phyloP scores from a whole-genome alignment of 2,113 vertebrate genomes.

The Cichladusa arquata region DNA sequence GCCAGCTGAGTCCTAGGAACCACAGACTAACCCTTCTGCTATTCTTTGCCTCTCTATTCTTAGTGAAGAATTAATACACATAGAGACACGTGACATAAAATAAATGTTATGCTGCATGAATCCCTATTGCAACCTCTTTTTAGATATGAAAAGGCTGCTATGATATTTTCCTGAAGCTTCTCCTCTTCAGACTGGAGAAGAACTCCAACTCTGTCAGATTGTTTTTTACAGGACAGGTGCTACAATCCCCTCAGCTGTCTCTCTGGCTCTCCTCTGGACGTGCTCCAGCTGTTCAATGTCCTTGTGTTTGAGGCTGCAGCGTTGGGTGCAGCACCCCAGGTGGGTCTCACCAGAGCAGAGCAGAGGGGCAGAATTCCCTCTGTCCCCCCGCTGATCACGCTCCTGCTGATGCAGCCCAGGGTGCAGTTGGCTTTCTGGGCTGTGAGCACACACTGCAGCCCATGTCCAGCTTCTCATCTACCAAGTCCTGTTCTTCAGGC shows the following conservation, averaged over 20 bases:
- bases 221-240: background rate
- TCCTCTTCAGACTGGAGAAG: background rate
- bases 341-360: background rate
- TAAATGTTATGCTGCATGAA: background rate
- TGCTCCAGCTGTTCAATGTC: background rate
- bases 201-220: background rate
- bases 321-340: background rate
- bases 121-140: background rate
- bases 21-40: background rate
- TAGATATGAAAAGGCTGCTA: background rate
- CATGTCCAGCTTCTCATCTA: background rate
- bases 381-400: rapidly evolving
- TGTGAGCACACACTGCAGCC: rapidly evolving
- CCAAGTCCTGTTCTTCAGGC: background rate
- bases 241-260: too few species aligned
- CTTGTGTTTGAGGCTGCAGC: background rate
- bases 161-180: background rate
- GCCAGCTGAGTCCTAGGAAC: background rate
- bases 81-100: background rate
- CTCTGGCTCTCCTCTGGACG: background rate
- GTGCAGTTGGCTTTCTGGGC: background rate
- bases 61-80: background rate
- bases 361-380: background rate
- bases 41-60: too few species aligned
- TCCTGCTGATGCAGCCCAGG: background rate